Evolutionary conservation across 1,140 invertebrate species (phyloP).

Genomic region (Drosophila seguyi): DNA sequence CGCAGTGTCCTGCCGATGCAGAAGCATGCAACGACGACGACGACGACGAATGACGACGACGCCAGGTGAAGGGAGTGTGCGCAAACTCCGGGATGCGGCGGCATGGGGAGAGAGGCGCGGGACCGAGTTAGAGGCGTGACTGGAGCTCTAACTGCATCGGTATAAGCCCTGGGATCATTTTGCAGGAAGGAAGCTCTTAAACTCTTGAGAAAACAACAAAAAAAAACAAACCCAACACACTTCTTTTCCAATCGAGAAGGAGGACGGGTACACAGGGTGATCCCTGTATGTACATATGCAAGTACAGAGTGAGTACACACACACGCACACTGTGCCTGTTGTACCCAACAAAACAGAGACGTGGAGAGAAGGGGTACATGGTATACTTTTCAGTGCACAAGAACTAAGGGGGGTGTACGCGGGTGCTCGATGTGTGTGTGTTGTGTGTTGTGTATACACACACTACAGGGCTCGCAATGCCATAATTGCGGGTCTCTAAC

Average conservation of each 20-base stretch:
- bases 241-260: background rate
- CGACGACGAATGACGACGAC: constrained; percentile 18
- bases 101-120: constrained; percentile 12
- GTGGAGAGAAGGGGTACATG: background rate
- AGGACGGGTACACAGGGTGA: background rate
- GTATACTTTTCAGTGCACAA: constrained; percentile 36
- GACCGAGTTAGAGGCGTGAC: constrained; percentile 27
- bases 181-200: background rate
- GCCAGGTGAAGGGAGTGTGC: constrained; percentile 24
- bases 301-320: constrained; percentile 1
- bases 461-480: constrained; percentile 16
- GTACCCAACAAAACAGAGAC: constrained; percentile 25
- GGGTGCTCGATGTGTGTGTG: constrained; percentile 1
- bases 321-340: constrained; percentile 13
- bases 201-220: background rate
- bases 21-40: constrained; percentile 31
- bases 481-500: constrained; percentile 35
- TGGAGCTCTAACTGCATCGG: constrained; percentile 15
- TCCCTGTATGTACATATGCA: constrained; percentile 3
- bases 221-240: background rate
- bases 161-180: background rate
- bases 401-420: background rate
- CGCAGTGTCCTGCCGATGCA: constrained; percentile 19
- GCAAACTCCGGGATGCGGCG: constrained; percentile 17
- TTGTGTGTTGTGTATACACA: constrained; percentile 19